Evolutionary conservation across 2,888 invertebrate species (phyloP).

Genomic region (Empis stercorea): DNA sequence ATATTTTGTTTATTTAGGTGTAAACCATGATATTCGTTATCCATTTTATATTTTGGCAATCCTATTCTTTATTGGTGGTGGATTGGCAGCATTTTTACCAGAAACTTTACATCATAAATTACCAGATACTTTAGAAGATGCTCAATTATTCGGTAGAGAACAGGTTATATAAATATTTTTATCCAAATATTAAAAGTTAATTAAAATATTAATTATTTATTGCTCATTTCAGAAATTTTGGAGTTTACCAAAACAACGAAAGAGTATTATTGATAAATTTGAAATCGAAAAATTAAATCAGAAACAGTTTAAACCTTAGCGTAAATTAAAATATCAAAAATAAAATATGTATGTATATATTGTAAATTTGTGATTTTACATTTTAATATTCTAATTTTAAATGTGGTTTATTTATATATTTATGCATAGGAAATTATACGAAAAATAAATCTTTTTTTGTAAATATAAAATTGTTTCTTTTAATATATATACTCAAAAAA

Average conservation of each 20-base stretch:
- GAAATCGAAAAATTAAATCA: slow-evolving; percentile 21
- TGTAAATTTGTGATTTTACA: too few relatives aligned
- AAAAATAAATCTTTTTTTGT: too few relatives aligned
- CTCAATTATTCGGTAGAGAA: slow-evolving; percentile 41
- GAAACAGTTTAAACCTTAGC: neutral
- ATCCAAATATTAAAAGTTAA: too few relatives aligned
- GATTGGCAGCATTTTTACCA: slow-evolving; percentile 42
- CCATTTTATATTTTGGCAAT: slow-evolving; percentile 36
- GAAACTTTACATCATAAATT: slow-evolving; percentile 49
- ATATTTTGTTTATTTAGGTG: slow-evolving; percentile 45
- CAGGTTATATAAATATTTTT: slow-evolving; percentile 29
- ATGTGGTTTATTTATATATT: too few relatives aligned
- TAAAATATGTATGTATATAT: slow-evolving; percentile 8
- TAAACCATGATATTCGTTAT: slow-evolving; percentile 34
- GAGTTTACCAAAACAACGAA: slow-evolving; percentile 30
- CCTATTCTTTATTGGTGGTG: slow-evolving; percentile 36
- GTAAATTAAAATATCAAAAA: slow-evolving; percentile 3
- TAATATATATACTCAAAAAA: too few relatives aligned
- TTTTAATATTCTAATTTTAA: too few relatives aligned
- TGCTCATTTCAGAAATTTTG: slow-evolving; percentile 32
- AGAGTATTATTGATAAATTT: slow-evolving; percentile 7
- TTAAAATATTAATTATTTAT: neutral
- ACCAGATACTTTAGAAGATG: slow-evolving; percentile 51
- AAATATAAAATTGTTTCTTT: too few relatives aligned
- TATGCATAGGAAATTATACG: too few relatives aligned